Base-by-base conservation (phyloP, 2,797 vertebrate species). In the Paratrypauchen microcephalus region DNA sequence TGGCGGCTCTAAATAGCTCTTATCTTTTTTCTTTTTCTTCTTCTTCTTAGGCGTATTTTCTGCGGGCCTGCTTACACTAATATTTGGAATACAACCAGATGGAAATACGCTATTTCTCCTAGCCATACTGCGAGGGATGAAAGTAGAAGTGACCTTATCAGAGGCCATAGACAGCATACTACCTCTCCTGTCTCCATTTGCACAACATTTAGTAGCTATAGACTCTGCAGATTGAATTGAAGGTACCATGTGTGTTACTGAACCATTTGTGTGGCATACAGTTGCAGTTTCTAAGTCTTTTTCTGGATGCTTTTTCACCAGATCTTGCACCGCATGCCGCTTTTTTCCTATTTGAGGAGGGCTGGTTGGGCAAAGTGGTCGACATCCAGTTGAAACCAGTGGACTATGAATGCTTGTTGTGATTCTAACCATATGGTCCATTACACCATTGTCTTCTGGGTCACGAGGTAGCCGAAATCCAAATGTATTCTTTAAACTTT, bases 401-500 rank as follows among this genome's bases (percentile, higher is more conserved):
- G 95, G 96, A 81, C 95, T 95, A 83, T 89, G 91, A 0, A 97
- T 64, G 66, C 95, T 87, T 12, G 95, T 97, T 52, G 95, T 97
- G 73, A 96, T 90, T 60, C 92, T 94, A 70, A 97, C 96, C 90
- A 96, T 93, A 86, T 96, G 95, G 86, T 97, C 95, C 87, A 96
- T 66, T 62, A 95, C 94, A 0, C 96, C 95, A 0, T 95, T 91
- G n/a, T 95, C 92, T 80, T 93, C 61, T 0, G 94, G 92, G 48
- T 95, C 87, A 0, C 16, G 93, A 1, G 91, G 93, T 57, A 95
- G 81, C 61, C 48, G 88, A 85, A 95, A 87, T 55, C 83, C 93
- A 78, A 96, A 93, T 0, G 79, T 73, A 74, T 84, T 90, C 59
- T 91, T 89, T 56, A 97, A 76, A 45, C 86, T 89, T 77, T 95